phyloP scores from a whole-genome alignment of 2,797 vertebrate genomes.

The Echeneis naucrates region DNA sequence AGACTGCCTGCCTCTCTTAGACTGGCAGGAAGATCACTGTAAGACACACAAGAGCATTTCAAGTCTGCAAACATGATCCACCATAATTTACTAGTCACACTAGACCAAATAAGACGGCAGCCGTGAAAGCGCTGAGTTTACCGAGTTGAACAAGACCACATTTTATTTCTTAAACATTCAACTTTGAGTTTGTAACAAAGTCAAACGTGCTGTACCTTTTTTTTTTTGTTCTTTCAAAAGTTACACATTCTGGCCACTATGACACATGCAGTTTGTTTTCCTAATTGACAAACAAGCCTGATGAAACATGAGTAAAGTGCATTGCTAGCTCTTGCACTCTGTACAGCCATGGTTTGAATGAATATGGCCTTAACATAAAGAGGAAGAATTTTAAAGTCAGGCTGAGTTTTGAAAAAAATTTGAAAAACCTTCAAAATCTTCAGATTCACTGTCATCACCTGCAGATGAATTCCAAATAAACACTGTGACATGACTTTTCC shows the following conservation, averaged over 20 bases:
- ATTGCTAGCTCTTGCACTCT: not conserved
- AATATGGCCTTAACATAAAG: too few relatives aligned
- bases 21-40: slow-evolving; percentile 4
- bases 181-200: not conserved
- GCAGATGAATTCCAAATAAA: too few relatives aligned
- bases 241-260: not conserved
- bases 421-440: too few relatives aligned
- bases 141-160: not conserved
- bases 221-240: not conserved
- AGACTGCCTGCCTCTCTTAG: slow-evolving; percentile 6
- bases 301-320: not conserved
- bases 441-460: too few relatives aligned
- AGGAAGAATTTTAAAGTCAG: too few relatives aligned
- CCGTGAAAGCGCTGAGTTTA: not conserved
- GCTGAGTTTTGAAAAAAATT: too few relatives aligned
- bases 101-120: not conserved
- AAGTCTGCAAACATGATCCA: not conserved
- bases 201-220: not conserved
- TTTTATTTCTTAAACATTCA: not conserved
- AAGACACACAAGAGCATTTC: slow-evolving; percentile 21
- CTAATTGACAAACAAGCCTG: not conserved
- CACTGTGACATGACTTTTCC: too few relatives aligned
- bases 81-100: not conserved
- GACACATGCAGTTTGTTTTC: not conserved
- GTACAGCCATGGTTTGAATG: not conserved